phyloP scores from a whole-genome alignment of 1,140 invertebrate genomes.

The Lethrus apterus region DNA sequence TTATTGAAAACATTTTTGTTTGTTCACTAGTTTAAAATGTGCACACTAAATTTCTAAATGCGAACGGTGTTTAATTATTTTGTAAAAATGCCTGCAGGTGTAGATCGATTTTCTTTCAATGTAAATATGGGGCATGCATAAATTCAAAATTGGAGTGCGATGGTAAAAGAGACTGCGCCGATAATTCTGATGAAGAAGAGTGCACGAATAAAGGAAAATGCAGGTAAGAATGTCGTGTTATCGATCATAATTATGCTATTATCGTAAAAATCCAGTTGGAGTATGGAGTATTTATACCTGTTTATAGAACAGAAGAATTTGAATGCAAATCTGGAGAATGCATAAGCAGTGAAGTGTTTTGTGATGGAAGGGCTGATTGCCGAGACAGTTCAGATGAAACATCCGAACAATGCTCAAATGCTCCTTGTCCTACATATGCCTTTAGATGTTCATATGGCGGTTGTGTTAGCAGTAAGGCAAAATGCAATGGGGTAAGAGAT shows the following conservation, averaged over 20 bases:
- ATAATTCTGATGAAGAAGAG: slow-evolving; percentile 13
- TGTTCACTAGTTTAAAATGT: no score
- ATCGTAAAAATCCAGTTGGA: no score
- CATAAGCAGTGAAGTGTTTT: slow-evolving; percentile 47
- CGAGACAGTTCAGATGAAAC: slow-evolving; percentile 56
- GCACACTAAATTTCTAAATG: no score
- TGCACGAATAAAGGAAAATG: no score
- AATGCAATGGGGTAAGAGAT: slow-evolving; percentile 52
- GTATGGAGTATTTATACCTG: no score
- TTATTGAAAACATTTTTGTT: no score
- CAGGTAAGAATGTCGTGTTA: no score
- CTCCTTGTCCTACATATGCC: slow-evolving; percentile 25
- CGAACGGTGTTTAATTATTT: no score
- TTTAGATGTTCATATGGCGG: slow-evolving; percentile 35
- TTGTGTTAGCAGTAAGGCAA: slow-evolving; percentile 27
- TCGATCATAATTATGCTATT: no score
- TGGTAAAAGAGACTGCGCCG: slow-evolving; percentile 10
- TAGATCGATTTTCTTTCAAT: slow-evolving; percentile 3
- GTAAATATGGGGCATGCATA: slow-evolving; percentile 16
- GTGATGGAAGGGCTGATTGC: slow-evolving; percentile 47
- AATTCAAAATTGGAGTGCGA: slow-evolving; percentile 2
- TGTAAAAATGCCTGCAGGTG: no score
- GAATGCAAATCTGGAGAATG: slow-evolving; percentile 50
- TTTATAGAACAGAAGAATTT: slow-evolving; percentile 37
- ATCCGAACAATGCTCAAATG: no score